Conservation (phyloP, 2,797 vertebrate species). For the Sitta carolinensis region DNA sequence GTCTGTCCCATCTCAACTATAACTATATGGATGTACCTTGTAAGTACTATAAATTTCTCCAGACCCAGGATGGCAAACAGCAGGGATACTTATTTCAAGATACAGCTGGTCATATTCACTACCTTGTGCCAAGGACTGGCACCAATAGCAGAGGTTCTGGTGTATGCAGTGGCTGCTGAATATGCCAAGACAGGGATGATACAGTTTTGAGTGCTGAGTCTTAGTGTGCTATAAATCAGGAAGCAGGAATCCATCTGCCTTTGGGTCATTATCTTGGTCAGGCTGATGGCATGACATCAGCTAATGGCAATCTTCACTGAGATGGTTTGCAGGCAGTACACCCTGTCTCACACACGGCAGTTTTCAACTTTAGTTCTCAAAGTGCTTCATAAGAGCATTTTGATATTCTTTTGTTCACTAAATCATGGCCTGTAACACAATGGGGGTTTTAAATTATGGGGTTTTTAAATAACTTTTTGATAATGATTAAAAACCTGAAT, state of each 20-base stretch:
- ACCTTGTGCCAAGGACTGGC: background rate
- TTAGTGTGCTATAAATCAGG: background rate
- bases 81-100: background rate
- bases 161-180: background rate
- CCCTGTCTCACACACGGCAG: background rate
- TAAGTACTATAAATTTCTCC: background rate
- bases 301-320: background rate
- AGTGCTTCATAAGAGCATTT: background rate
- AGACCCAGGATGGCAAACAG: background rate
- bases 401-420: background rate
- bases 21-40: background rate
- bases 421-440: background rate
- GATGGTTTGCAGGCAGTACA: background rate
- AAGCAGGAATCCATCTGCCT: background rate
- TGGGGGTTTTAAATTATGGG: rapidly evolving
- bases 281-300: background rate
- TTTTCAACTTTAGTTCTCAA: background rate
- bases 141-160: background rate
- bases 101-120: background rate
- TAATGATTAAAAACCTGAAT: background rate
- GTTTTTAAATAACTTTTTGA: background rate
- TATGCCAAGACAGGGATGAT: background rate
- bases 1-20: background rate
- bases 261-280: background rate
- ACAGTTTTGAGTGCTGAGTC: background rate